Base-by-base conservation (phyloP, 2,113 vertebrate genomes). In the Varanus salvator region DNA sequence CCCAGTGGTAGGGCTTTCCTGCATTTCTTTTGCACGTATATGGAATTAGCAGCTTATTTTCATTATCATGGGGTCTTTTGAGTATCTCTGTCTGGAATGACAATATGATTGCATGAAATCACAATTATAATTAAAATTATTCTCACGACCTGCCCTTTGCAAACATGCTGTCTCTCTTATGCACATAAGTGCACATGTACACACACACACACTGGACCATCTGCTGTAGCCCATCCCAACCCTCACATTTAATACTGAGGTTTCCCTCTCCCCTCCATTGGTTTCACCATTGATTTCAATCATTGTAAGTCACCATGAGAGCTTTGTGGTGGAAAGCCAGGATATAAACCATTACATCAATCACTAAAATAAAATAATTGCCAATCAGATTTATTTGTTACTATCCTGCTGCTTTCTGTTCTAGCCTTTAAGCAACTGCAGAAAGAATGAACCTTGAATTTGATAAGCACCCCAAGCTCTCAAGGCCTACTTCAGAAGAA, bases 351-450 rank as follows among this genome's bases (percentile, higher is more conserved):
- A 69, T 69, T 48, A 44, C 29, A 84, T 48, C 5, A 27, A 68
- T 50, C 48, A 84, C 68, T 12, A 69, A 31, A 80, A 52, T 80
- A 27, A 83, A 83, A 84, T 44, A 14, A 48, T 44, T 69, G 25
- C 75, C 84, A 92, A 95, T 94, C 89, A 93, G 89, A 93, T 88
- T 90, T 94, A 90, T 91, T 72, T 86, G 90, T 11, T 78, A 89
- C 84, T 89, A 89, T 68, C 50, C 25, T 54, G n/a, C 50, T 60
- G 14, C 15, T 68, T 77, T 52, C 75, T 91, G 77, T 89, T 92
- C 91, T 88, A 93, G 92, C 91, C 92, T 94, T 89, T 91, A 90
- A 93, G 75, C 48, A 95, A 93, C 92, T 71, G 82, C 66, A 84
- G 91, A 87, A 88, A 69, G 69, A 91, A 14, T 89, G 74, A 92